Percentiles rank a stretch among this genome's conserved stretches.
Conservation (phyloP, 92 coral and sea anemone genomes). For the Diadumene lineata region DNA sequence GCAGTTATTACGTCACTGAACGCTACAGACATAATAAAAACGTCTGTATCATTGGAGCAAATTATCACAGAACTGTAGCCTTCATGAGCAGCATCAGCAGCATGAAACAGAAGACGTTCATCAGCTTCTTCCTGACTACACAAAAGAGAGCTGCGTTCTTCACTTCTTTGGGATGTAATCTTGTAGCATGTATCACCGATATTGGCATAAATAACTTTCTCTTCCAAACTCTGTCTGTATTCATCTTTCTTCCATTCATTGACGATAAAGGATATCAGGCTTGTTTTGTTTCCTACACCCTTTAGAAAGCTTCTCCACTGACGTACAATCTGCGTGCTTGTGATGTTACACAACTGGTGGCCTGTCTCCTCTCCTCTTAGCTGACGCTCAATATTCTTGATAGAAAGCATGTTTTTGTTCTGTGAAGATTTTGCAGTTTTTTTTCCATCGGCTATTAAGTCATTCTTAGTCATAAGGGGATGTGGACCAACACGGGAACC, state of each 20-base stretch:
- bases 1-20: slow-evolving; percentile 14
- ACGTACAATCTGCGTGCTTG: slow-evolving; percentile 23
- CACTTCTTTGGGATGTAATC: slow-evolving; percentile 25
- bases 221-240: slow-evolving; percentile 14
- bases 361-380: slow-evolving; percentile 37
- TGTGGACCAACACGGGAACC: slow-evolving; percentile 37
- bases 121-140: slow-evolving; percentile 51
- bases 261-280: slow-evolving; percentile 10
- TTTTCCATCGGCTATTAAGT: not conserved
- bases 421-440: slow-evolving; percentile 16
- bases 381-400: slow-evolving; percentile 42
- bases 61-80: slow-evolving; percentile 24
- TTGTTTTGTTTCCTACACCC: slow-evolving; percentile 34
- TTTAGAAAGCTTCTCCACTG: slow-evolving; percentile 42
- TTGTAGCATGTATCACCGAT: slow-evolving; percentile 23
- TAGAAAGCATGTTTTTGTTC: slow-evolving; percentile 50
- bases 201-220: slow-evolving; percentile 21
- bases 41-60: slow-evolving; percentile 34
- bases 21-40: slow-evolving; percentile 17
- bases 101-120: slow-evolving; percentile 40
- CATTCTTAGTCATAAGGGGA: not conserved
- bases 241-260: slow-evolving; percentile 29
- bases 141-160: slow-evolving; percentile 24
- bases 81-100: slow-evolving; percentile 43
- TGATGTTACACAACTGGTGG: slow-evolving; percentile 28